Base-by-base conservation (phyloP, 1,140 invertebrate species). In the Penaeus indicus region DNA sequence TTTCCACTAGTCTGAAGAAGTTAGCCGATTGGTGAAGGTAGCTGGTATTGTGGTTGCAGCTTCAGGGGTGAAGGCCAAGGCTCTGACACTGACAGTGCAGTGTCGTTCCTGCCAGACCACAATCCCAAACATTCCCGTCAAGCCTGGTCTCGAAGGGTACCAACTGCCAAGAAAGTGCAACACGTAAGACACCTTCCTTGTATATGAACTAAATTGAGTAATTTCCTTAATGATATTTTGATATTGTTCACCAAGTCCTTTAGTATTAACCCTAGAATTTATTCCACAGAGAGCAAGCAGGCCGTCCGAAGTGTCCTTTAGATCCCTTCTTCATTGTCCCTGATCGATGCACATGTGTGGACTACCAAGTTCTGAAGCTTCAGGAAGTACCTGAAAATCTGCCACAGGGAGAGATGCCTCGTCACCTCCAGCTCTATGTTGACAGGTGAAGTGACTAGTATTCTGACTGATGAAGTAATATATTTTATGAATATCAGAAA, bases 251-350 rank as follows among this genome's bases (percentile, higher is more conserved):
- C 7, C 7, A 3, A 32, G 16, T 72, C 67, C 32, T 32, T 0
- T 32, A 2, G 19, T 72, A 42, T 19, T 80, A 87, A 91, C 82
- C 83, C 67, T 67, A 88, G 75, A 79, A 92, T 79, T 87, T 93
- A 91, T 93, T 89, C 60, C 86, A 92, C 61, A 97, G 97, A 21
- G 94, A 98, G 92, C 97, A 98, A 94, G 96, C 96, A 90, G 97
- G 97, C 86, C 93, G 96, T 80, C 95, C 96, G 13, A 97, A 97
- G 91, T 99, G 99, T 93, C 98, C 99, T 3, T 92, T 99, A 38
- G 99, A 99, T 94, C 99, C 99, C 8, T 99, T 97, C 92, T 99
- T 98, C 92, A 99, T 99, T 90, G 96, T 96, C 61, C 98, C 99
- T 42, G 99, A 99, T 92, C 99, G 99, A 93, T 99, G 98, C 92